phyloP scores from a whole-genome alignment of 1,140 invertebrate genomes.

The Coenobita brevimanus region DNA sequence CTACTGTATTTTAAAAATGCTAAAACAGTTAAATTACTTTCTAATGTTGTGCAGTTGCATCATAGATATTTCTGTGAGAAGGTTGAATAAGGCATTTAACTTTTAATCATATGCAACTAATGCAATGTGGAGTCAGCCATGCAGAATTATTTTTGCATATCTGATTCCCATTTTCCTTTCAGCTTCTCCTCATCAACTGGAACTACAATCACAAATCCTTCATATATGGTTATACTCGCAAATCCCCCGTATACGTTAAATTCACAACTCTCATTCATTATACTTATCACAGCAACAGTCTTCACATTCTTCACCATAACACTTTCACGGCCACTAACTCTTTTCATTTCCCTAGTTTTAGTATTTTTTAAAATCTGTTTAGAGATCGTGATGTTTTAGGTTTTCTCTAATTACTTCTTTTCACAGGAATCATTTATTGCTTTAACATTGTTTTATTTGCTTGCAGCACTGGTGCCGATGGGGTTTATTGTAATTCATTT shows the following conservation, averaged over 20 bases:
- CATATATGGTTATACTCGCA: no score
- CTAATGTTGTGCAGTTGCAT: no score
- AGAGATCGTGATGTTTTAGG: neutral
- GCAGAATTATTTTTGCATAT: constrained; percentile 41
- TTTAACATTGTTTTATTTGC: constrained; percentile 37
- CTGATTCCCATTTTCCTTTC: constrained; percentile 62
- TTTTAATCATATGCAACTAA: neutral
- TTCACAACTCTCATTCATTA: no score
- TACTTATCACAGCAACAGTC: constrained; percentile 33
- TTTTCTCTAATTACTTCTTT: constrained; percentile 24
- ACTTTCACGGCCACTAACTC: constrained; percentile 41
- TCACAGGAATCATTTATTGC: constrained; percentile 3
- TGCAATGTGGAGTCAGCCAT: constrained; percentile 43
- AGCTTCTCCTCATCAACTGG: constrained; percentile 16
- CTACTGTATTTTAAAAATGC: no score
- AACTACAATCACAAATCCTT: no score
- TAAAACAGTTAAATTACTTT: neutral
- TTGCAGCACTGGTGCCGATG: constrained; percentile 51
- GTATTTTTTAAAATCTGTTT: neutral
- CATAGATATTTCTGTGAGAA: no score
- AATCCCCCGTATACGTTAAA: no score
- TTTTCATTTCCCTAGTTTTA: neutral
- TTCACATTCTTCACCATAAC: constrained; percentile 48
- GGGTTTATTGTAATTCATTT: constrained; percentile 22
- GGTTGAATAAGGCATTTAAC: no score